phyloP scores from a whole-genome alignment of 1,140 invertebrate genomes.

The Radopholus similis region DNA sequence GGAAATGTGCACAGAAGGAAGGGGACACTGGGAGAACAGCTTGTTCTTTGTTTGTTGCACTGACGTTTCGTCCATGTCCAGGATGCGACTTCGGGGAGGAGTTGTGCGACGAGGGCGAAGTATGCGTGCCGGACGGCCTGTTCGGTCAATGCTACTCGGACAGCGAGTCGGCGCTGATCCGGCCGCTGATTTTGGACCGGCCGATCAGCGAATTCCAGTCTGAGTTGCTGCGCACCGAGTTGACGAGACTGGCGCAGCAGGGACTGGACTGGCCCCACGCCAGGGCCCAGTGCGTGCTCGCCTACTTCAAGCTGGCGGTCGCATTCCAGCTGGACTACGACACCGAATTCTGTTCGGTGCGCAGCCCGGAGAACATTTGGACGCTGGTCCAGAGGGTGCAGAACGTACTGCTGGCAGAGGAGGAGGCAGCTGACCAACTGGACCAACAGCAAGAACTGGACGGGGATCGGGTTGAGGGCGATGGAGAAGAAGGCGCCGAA shows the following conservation, averaged over 20 bases:
- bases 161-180: conserved; percentile 18
- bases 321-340: conserved; percentile 42
- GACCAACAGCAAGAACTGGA: too few relatives aligned
- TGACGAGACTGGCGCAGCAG: conserved; percentile 31
- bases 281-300: conserved; percentile 39
- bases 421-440: too few relatives aligned
- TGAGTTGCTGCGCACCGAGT: conserved; percentile 34
- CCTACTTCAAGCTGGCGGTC: conserved; percentile 42
- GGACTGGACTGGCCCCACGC: conserved; percentile 47
- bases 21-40: not conserved
- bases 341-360: conserved; percentile 43
- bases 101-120: conserved; percentile 33
- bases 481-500: not conserved
- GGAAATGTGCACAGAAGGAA: not conserved
- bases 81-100: conserved; percentile 40
- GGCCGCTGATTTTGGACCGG: conserved; percentile 35
- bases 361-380: conserved; percentile 42
- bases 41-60: not conserved
- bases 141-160: conserved; percentile 47
- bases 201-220: conserved; percentile 22
- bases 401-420: conserved; percentile 31
- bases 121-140: conserved; percentile 43
- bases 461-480: conserved; percentile 1
- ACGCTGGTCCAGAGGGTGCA: conserved; percentile 31
- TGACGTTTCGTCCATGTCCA: not conserved